These are phyloP conservation scores for Lochmaea crataegi DNA, from an alignment of 2,888 invertebrate genomes.

Conservation along the genomic window DNA sequence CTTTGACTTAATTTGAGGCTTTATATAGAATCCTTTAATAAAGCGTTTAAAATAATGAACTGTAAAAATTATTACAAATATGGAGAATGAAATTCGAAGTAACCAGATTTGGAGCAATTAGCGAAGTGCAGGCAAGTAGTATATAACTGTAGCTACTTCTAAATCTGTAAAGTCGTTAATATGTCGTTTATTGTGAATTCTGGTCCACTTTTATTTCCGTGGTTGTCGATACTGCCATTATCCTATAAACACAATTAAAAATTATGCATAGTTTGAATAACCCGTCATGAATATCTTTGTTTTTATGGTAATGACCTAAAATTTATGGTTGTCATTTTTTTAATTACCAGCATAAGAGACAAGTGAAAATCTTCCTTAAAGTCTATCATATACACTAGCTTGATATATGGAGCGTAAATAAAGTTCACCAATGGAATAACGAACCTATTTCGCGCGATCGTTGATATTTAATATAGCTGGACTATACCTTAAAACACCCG, in stretches of 20 bases:
- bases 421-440: too few relatives aligned
- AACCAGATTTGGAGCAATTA: too few relatives aligned
- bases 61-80: slow-evolving; percentile 14
- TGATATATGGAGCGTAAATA: too few relatives aligned
- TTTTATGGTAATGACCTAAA: not conserved
- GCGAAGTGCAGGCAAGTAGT: not conserved
- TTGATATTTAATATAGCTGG: too few relatives aligned
- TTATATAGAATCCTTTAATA: slow-evolving; percentile 10
- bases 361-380: too few relatives aligned
- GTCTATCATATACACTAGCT: too few relatives aligned
- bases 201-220: slow-evolving; percentile 1
- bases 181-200: not conserved
- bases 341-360: too few relatives aligned
- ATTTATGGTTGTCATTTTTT: too few relatives aligned
- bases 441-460: too few relatives aligned
- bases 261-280: not conserved
- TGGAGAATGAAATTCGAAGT: slow-evolving; percentile 1
- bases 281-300: not conserved
- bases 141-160: slow-evolving; percentile 4
- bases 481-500: too few relatives aligned
- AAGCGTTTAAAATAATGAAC: slow-evolving; percentile 10
- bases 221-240: not conserved
- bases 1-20: not conserved
- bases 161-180: slow-evolving; percentile 13
- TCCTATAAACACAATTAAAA: not conserved